phyloP scores from a whole-genome alignment of 2,888 invertebrate species.

The Clusia tigrina region DNA sequence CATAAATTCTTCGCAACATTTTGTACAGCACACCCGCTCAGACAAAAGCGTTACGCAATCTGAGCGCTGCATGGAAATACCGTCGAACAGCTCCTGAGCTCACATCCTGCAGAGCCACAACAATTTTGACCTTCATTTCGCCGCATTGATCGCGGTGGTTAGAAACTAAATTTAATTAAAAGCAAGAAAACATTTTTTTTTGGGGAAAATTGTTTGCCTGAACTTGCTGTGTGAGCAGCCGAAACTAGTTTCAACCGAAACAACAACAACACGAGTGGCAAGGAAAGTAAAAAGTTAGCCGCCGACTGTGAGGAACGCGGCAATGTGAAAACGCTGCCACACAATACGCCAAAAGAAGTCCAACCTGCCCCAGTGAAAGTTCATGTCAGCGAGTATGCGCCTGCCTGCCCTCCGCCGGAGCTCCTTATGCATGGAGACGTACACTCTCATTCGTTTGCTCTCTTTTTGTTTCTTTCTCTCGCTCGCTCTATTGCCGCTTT shows the following conservation, averaged over 20 bases:
- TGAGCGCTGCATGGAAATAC: background rate
- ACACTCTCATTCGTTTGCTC: no score
- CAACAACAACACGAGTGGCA: background rate
- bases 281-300: background rate
- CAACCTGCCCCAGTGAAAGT: slow-evolving; percentile 29
- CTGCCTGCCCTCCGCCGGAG: background rate
- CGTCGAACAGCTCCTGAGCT: background rate
- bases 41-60: background rate
- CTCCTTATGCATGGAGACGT: no score
- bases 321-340: background rate
- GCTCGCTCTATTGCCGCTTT: background rate
- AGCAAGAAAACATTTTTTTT: background rate
- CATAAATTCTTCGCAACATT: no score
- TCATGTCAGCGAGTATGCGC: slow-evolving; percentile 13
- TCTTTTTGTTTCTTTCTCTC: background rate
- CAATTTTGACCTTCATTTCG: background rate
- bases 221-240: background rate
- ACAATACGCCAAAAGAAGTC: background rate
- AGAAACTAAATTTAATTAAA: background rate
- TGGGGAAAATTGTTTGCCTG: no score
- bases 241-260: background rate
- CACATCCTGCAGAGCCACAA: background rate
- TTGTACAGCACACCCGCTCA: no score
- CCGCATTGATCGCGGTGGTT: no score
- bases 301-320: background rate